Conservation (phyloP, 2,888 invertebrate species). For the Heteromyza rotundicornis region DNA sequence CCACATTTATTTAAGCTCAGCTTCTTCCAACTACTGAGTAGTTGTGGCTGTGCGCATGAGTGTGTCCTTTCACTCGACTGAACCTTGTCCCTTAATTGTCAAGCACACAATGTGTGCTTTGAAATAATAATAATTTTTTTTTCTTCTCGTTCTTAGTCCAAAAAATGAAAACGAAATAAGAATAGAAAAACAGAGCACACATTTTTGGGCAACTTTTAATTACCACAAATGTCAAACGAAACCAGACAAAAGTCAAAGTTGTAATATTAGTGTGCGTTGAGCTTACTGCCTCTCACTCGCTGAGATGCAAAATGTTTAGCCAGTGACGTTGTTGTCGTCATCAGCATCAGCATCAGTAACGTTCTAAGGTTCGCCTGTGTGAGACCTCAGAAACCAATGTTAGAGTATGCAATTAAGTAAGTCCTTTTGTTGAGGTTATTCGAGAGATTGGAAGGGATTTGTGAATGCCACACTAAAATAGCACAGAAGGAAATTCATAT, state of each 20-base stretch:
- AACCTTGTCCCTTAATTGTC: conserved; percentile 16
- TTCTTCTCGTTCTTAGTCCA: no score
- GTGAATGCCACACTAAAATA: neutral
- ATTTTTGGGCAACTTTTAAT: conserved; percentile 23
- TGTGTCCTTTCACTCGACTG: neutral
- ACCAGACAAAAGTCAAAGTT: conserved; percentile 9
- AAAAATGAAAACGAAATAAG: no score
- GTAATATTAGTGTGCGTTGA: conserved; percentile 2
- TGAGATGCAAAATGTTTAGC: conserved; percentile 3
- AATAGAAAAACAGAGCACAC: no score
- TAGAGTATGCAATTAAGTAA: conserved; percentile 25
- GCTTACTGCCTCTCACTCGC: no score
- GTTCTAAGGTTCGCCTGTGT: neutral
- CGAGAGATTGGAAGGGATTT: neutral
- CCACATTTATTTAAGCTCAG: no score
- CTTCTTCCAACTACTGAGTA: no score
- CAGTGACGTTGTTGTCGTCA: no score
- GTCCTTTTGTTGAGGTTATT: conserved; percentile 20
- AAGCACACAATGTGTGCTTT: neutral
- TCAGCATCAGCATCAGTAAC: no score
- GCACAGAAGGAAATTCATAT: no score
- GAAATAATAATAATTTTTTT: neutral
- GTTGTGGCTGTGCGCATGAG: no score
- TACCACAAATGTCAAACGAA: conserved; percentile 21
- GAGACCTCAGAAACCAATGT: conserved; percentile 25